Base-by-base conservation (phyloP, 2,113 vertebrate genomes). In the Tursiops truncatus region DNA sequence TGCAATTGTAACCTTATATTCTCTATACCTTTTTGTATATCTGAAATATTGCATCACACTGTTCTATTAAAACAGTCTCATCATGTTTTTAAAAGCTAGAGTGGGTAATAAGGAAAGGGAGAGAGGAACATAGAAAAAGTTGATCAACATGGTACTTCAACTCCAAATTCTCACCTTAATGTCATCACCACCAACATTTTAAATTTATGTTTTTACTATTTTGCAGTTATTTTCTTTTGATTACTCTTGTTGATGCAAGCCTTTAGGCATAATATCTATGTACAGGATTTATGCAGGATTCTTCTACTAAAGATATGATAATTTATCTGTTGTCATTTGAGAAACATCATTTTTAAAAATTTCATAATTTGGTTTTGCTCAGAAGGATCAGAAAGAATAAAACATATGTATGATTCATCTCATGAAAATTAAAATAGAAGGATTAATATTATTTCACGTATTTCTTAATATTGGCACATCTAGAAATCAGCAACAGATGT, bases 401-500 rank as follows among this genome's bases (percentile, higher is more conserved):
- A 88, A 25, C n/a, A 56, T 26, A 71, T 70, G 12, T 91, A 41
- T 58, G 21, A 53, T 81, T 81, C 83, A 92, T 92, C 36, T 93
- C 53, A 65, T 88, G 60, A 92, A 44, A 87, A 89, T 86, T 62
- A 92, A 33, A 63, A 74, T 14, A 53, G 15, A 44, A 96, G 31
- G 15, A 65, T 71, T 98, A 36, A 91, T 98, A 77, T 82, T 87
- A 97, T 95, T 97, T 96, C 87, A 93, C 53, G 85, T 94, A 67
- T 98, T 87, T 97, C 60, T 95, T 97, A 97, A 97, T 97, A 93
- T 65, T 90, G 91, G 38, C 58, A 97, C 89, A 94, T 97, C 96
- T 97, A 60, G 93, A 94, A 82, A 76, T 96, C 74, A 92, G 31
- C 79, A 96, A 74, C 56, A 81, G 12, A 33, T 31, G 21, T 88